A percentile compares a stretch with the other conserved stretches of the same genome.
These are phyloP conservation scores for Hypothenemus hampei DNA, from an alignment of 1,140 invertebrate species.

Conservation along the genomic window DNA sequence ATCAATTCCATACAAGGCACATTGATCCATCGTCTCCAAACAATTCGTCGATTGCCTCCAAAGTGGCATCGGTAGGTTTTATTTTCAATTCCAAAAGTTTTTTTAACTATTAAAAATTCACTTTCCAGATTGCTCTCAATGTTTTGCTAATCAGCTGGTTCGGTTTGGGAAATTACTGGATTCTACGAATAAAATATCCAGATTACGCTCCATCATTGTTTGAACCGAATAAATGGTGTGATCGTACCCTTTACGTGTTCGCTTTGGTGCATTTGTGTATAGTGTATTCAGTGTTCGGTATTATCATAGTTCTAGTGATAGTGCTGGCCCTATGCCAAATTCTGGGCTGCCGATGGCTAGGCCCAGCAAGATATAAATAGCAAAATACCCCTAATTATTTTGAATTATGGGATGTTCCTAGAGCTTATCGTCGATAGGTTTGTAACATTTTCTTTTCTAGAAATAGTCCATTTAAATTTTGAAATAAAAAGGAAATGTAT, in stretches of 20 bases:
- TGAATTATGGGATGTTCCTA: conserved; percentile 47
- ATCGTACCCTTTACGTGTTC: conserved; percentile 72
- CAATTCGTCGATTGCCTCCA: conserved; percentile 49
- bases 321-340: conserved; percentile 60
- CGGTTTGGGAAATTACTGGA: conserved; percentile 73
- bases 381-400: conserved; percentile 45
- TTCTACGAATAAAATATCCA: conserved; percentile 70
- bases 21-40: conserved; percentile 51
- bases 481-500: too few species aligned
- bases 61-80: conserved; percentile 44
- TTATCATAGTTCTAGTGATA: conserved; percentile 55
- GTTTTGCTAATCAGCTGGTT: conserved; percentile 73
- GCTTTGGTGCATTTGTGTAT: conserved; percentile 67
- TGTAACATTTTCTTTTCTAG: too few species aligned
- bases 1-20: conserved; percentile 58
- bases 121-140: conserved; percentile 51
- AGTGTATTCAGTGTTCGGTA: conserved; percentile 58
- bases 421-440: conserved; percentile 33
- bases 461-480: too few species aligned
- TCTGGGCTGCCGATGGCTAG: conserved; percentile 63
- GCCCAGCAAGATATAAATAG: conserved; percentile 57
- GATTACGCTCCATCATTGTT: conserved; percentile 62
- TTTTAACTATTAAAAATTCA: conserved; percentile 4
- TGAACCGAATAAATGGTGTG: conserved; percentile 70
- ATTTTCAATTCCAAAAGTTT: not conserved